A percentile compares a stretch with the other conserved stretches of the same genome.
These are phyloP conservation scores for Cerastis leucographa DNA, from an alignment of 2,888 invertebrate genomes.

Conservation along the genomic window DNA sequence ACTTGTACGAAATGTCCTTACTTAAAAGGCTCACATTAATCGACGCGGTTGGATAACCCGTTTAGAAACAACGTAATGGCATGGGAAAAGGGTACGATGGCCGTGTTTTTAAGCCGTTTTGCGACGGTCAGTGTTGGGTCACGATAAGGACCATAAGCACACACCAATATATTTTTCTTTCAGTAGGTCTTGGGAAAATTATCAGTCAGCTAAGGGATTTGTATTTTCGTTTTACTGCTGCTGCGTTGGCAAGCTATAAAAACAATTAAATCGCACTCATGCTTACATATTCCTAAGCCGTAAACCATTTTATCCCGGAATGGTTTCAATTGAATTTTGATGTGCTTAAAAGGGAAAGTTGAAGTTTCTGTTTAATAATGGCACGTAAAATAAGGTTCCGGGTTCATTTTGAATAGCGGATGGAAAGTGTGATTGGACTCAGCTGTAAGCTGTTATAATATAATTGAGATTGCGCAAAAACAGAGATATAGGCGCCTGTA, in stretches of 20 bases:
- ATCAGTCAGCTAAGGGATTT: slow-evolving; percentile 5
- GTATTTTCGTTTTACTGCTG: slow-evolving; percentile 2
- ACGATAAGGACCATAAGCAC: slow-evolving; percentile 24
- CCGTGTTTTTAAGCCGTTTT: slow-evolving; percentile 28
- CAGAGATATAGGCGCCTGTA: not conserved
- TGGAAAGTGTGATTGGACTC: slow-evolving; percentile 32
- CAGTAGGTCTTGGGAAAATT: slow-evolving; percentile 11
- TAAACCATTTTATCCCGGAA: slow-evolving; percentile 22
- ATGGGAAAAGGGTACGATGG: slow-evolving; percentile 12
- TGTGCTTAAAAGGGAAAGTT: slow-evolving; percentile 1
- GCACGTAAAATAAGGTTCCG: slow-evolving; percentile 33
- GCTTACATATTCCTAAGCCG: slow-evolving; percentile 14
- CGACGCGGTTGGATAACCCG: slow-evolving; percentile 15
- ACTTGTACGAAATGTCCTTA: slow-evolving; percentile 7
- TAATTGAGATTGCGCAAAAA: slow-evolving; percentile 24
- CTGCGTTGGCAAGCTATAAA: slow-evolving; percentile 21
- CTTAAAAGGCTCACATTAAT: slow-evolving; percentile 28
- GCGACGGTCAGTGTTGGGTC: slow-evolving; percentile 23
- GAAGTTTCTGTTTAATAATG: slow-evolving; percentile 13
- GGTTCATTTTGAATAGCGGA: slow-evolving; percentile 33
- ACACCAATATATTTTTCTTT: slow-evolving; percentile 19
- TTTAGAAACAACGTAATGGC: slow-evolving; percentile 23
- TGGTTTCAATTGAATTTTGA: slow-evolving; percentile 16
- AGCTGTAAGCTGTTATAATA: slow-evolving; percentile 27
- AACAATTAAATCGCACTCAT: slow-evolving; percentile 13